Percentiles rank a stretch among this genome's conserved stretches.
phyloP scores from a whole-genome alignment of 2,113 vertebrate genomes.

The Serinus canaria region DNA sequence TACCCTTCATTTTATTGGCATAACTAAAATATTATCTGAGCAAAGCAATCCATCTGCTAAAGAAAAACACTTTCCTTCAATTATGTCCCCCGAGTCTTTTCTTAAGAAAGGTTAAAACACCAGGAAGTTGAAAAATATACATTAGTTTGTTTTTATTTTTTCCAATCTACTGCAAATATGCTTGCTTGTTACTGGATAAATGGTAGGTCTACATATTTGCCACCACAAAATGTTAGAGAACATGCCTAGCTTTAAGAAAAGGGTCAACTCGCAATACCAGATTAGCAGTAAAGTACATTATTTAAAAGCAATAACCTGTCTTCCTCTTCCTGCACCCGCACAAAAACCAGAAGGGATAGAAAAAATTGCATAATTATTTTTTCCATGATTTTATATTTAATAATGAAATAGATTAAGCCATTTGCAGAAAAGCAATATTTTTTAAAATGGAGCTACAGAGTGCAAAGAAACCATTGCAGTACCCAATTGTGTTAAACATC shows the following conservation, averaged over 20 bases:
- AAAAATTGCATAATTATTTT: slow-evolving; percentile 13
- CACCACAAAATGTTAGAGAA: background rate
- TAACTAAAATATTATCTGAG: slow-evolving; percentile 77
- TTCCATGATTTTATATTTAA: background rate
- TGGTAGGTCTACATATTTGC: slow-evolving; percentile 29
- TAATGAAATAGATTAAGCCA: background rate
- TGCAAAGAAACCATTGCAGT: background rate
- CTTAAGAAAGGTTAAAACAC: slow-evolving; percentile 71
- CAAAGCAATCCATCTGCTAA: slow-evolving; percentile 73
- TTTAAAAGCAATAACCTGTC: slow-evolving; percentile 17
- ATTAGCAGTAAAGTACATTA: background rate
- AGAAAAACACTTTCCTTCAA: slow-evolving; percentile 76
- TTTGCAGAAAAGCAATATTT: background rate
- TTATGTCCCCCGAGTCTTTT: slow-evolving; percentile 68
- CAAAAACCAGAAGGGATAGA: background rate
- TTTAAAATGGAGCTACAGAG: background rate
- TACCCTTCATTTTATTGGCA: slow-evolving; percentile 82
- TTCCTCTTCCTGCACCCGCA: background rate
- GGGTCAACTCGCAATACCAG: background rate
- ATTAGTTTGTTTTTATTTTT: slow-evolving; percentile 70
- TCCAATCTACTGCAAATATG: slow-evolving; percentile 31
- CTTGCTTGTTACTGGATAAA: background rate
- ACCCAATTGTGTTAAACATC: slow-evolving; percentile 55
- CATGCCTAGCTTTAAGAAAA: slow-evolving; percentile 4
- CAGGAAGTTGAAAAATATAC: slow-evolving; percentile 67